A percentile compares a stretch with the other conserved stretches of the same genome.
phyloP scores from a whole-genome alignment of 2,888 invertebrate genomes.

The Schizotus pectinicornis region DNA sequence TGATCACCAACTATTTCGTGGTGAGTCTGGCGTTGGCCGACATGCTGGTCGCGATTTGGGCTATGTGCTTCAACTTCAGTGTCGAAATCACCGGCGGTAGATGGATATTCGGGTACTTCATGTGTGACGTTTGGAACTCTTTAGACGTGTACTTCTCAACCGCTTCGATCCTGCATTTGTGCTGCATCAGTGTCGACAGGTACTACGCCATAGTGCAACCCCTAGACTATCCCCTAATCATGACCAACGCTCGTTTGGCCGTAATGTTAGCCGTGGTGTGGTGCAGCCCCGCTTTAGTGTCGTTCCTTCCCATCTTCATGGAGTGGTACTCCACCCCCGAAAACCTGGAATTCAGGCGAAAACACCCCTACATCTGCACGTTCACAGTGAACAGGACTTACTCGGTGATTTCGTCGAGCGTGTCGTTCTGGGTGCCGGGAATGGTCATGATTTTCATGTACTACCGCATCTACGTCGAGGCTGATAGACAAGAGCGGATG shows the following conservation, averaged over 20 bases:
- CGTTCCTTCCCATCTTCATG: slow-evolving; percentile 93
- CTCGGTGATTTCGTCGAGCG: slow-evolving; percentile 86
- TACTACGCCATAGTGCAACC: slow-evolving; percentile 95
- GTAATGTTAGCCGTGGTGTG: slow-evolving; percentile 89
- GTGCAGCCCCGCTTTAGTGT: slow-evolving; percentile 90
- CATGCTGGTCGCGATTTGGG: slow-evolving; percentile 91
- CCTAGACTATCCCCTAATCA: slow-evolving; percentile 89
- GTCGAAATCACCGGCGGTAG: slow-evolving; percentile 82
- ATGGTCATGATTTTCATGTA: slow-evolving; percentile 94
- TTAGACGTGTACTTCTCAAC: slow-evolving; percentile 94
- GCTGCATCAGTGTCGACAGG: slow-evolving; percentile 88
- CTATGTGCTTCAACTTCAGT: slow-evolving; percentile 93
- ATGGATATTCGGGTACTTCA: slow-evolving; percentile 89
- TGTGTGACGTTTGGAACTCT: slow-evolving; percentile 97
- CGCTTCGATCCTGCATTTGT: slow-evolving; percentile 91
- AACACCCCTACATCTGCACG: slow-evolving; percentile 76
- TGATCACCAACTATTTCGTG: slow-evolving; percentile 95
- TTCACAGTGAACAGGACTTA: slow-evolving; percentile 88
- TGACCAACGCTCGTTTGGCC: slow-evolving; percentile 82
- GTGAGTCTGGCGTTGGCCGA: slow-evolving; percentile 94
- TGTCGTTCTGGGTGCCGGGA: slow-evolving; percentile 93
- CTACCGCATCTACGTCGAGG: slow-evolving; percentile 85
- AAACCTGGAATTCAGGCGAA: slow-evolving; percentile 72
- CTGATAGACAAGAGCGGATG: slow-evolving; percentile 84
- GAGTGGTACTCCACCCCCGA: slow-evolving; percentile 93